phyloP scores from a whole-genome alignment of 2,888 invertebrate genomes.

The Zelleria hepariella region DNA sequence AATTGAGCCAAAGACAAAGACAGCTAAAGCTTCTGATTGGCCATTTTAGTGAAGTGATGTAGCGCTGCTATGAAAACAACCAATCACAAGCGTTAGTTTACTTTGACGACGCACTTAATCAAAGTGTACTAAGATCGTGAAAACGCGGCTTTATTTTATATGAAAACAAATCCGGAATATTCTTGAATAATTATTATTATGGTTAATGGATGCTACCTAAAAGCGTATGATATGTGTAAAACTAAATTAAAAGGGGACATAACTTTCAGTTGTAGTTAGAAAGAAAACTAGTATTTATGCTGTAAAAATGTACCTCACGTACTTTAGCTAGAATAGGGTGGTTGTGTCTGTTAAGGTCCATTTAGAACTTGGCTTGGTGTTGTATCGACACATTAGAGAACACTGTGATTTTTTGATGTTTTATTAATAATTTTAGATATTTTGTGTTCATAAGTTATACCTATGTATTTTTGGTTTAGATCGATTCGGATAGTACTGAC shows the following conservation, averaged over 20 bases:
- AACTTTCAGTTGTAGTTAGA: not conserved
- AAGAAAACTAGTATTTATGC: not conserved
- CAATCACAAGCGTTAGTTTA: too few species aligned
- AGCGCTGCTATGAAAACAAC: too few species aligned
- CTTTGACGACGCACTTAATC: too few species aligned
- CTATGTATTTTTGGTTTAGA: not conserved
- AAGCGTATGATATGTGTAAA: too few species aligned
- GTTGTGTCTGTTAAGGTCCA: not conserved
- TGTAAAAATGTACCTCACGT: not conserved
- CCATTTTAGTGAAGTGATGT: too few species aligned
- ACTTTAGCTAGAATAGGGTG: not conserved
- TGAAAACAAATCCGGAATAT: too few species aligned
- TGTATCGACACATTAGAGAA: not conserved
- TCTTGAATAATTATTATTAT: too few species aligned
- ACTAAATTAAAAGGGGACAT: not conserved
- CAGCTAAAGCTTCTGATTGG: too few species aligned
- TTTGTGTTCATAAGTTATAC: constrained; percentile 2
- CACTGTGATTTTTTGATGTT: not conserved
- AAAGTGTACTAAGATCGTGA: too few species aligned
- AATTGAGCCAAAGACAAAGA: too few species aligned
- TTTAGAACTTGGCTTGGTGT: not conserved
- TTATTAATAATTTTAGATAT: not conserved
- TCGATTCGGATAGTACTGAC: not conserved
- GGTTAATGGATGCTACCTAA: too few species aligned
- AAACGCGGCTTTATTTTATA: too few species aligned